Evolutionary conservation across 2,888 invertebrate species (phyloP).

Genomic region (Psococerastis gibbosa): DNA sequence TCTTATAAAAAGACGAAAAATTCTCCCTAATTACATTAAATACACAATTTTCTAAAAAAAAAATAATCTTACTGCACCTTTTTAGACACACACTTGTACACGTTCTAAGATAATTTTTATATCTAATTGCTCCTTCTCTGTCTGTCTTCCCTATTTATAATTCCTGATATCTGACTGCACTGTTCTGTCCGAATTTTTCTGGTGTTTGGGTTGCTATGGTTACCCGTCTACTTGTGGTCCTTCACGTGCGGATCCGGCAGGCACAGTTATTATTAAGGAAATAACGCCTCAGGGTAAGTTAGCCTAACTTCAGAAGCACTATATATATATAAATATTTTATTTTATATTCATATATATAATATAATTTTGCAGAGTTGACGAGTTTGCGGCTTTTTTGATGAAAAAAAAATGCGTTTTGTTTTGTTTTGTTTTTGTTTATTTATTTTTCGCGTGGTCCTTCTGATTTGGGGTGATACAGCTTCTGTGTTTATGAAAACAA

Average conservation of each 20-base stretch:
- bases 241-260: conserved; percentile 1
- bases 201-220: conserved; percentile 8
- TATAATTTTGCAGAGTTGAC: background rate
- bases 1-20: too few relatives aligned
- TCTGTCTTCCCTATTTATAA: conserved; percentile 14
- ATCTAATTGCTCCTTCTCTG: conserved; percentile 15
- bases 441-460: too few relatives aligned
- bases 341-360: conserved; percentile 12
- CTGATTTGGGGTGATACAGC: too few relatives aligned
- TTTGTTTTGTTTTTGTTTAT: too few relatives aligned
- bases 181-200: conserved; percentile 9
- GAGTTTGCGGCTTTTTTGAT: background rate
- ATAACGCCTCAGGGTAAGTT: conserved; percentile 10
- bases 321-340: conserved; percentile 8
- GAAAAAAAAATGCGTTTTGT: too few relatives aligned
- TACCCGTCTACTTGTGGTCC: too few relatives aligned
- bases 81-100: conserved; percentile 9
- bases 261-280: conserved; percentile 8
- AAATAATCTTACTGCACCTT: background rate
- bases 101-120: conserved; percentile 10
- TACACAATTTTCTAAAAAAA: background rate
- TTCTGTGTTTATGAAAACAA: too few relatives aligned
- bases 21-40: too few relatives aligned
- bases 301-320: background rate
- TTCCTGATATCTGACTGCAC: conserved; percentile 10